phyloP scores from a whole-genome alignment of 2,888 invertebrate species.

The Tipula vernalis region DNA sequence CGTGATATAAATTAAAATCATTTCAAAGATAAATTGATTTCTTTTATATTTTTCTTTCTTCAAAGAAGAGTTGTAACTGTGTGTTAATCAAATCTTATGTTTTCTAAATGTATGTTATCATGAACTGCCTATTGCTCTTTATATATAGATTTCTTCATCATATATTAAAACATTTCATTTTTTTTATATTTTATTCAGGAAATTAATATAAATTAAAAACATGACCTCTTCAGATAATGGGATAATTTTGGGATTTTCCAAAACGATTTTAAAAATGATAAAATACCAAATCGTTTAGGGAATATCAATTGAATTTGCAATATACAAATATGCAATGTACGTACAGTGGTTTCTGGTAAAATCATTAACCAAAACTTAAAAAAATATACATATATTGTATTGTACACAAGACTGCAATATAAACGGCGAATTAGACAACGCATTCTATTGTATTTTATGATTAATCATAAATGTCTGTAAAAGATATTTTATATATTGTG shows the following conservation, averaged over 20 bases:
- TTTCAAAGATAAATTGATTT: neutral
- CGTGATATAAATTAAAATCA: neutral
- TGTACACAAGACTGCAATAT: neutral
- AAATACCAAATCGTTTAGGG: neutral
- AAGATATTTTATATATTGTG: neutral
- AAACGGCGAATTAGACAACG: neutral
- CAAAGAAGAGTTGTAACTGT: neutral
- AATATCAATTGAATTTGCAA: neutral
- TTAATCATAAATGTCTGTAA: neutral
- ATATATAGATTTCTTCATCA: neutral
- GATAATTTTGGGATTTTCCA: neutral
- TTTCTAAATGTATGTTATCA: neutral
- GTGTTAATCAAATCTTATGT: neutral
- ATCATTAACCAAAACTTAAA: neutral
- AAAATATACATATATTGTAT: neutral
- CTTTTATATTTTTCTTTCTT: neutral
- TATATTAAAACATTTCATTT: neutral
- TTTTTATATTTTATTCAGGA: neutral
- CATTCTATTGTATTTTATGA: neutral
- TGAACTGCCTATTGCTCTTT: neutral
- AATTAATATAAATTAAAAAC: neutral
- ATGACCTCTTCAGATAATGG: neutral
- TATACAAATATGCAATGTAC: neutral
- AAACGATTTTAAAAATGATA: neutral
- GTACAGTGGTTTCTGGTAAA: neutral